A percentile compares a stretch with the other conserved stretches of the same genome.
Conservation (phyloP, 2,113 vertebrate genomes). For the Nibea coibor region DNA sequence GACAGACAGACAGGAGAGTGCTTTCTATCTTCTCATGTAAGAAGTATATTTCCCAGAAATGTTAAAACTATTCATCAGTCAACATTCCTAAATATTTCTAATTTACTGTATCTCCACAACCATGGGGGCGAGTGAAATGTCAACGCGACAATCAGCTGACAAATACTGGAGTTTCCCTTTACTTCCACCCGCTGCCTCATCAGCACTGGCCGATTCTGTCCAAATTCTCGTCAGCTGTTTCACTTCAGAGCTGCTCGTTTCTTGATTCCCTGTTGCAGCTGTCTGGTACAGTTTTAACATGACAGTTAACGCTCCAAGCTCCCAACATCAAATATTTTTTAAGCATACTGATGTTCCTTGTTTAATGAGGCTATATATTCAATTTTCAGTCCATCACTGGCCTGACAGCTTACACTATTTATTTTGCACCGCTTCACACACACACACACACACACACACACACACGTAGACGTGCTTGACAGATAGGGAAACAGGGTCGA, state of each 20-base stretch:
- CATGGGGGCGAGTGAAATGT: background rate
- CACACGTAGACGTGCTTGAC: background rate
- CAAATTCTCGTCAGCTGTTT: background rate
- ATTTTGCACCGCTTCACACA: slow-evolving; percentile 15
- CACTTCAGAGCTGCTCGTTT: background rate
- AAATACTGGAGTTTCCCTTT: background rate
- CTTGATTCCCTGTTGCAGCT: background rate
- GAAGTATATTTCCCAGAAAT: background rate
- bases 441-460: background rate
- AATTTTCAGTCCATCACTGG: slow-evolving; percentile 2
- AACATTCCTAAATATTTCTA: background rate
- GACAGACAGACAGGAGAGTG: background rate
- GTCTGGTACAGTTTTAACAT: slow-evolving; percentile 14
- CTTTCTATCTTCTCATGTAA: background rate
- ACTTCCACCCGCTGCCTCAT: background rate
- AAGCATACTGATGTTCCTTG: background rate
- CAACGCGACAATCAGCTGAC: background rate
- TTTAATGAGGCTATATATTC: slow-evolving; percentile 16
- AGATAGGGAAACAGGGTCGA: background rate
- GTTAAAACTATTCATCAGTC: background rate
- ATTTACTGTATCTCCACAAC: background rate
- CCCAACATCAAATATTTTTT: slow-evolving; percentile 2
- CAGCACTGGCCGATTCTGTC: background rate
- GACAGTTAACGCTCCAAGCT: slow-evolving; percentile 12
- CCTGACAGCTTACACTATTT: slow-evolving; percentile 24